These are phyloP conservation scores for Cerceris rybyensis DNA, from an alignment of 2,888 invertebrate species.

Conservation along the genomic window DNA sequence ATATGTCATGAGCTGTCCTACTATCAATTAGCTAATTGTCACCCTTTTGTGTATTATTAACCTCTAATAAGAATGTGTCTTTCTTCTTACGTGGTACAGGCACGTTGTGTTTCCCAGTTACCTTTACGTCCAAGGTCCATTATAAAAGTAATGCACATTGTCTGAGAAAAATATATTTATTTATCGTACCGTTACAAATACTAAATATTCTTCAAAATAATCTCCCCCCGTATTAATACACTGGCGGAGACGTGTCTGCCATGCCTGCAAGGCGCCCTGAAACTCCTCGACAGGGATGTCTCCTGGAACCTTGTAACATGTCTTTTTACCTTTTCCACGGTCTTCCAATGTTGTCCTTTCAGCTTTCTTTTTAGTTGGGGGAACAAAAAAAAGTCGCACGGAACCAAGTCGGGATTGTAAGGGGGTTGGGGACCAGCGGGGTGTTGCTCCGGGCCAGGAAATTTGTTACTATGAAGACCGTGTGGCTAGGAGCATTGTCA, in stretches of 20 bases:
- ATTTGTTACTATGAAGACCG: not conserved
- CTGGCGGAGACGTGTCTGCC: constrained; percentile 4
- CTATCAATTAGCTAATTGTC: too few species aligned
- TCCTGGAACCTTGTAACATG: constrained; percentile 9
- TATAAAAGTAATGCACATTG: too few species aligned
- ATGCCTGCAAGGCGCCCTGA: constrained; percentile 4
- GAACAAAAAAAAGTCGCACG: constrained; percentile 18
- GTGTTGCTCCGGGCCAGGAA: constrained; percentile 13
- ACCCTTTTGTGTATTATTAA: too few species aligned
- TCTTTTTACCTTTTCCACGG: constrained; percentile 3
- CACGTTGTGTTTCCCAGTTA: too few species aligned
- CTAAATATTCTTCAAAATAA: constrained; percentile 19
- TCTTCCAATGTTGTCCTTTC: constrained; percentile 8
- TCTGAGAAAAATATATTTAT: too few species aligned
- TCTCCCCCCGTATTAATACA: constrained; percentile 16
- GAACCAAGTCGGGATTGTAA: constrained; percentile 15
- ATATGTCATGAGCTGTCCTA: too few species aligned
- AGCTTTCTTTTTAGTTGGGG: constrained; percentile 14
- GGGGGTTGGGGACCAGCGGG: constrained; percentile 2
- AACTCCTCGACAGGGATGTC: constrained; percentile 9
- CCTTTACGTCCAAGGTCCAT: too few species aligned
- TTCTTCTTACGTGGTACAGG: too few species aligned
- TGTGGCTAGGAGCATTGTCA: too few species aligned
- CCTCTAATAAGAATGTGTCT: too few species aligned
- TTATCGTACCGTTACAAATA: constrained; percentile 3